A percentile compares a stretch with the other conserved stretches of the same genome.
These are phyloP conservation scores for Heliothis virescens DNA, from an alignment of 1,140 invertebrate species.

Conservation along the genomic window DNA sequence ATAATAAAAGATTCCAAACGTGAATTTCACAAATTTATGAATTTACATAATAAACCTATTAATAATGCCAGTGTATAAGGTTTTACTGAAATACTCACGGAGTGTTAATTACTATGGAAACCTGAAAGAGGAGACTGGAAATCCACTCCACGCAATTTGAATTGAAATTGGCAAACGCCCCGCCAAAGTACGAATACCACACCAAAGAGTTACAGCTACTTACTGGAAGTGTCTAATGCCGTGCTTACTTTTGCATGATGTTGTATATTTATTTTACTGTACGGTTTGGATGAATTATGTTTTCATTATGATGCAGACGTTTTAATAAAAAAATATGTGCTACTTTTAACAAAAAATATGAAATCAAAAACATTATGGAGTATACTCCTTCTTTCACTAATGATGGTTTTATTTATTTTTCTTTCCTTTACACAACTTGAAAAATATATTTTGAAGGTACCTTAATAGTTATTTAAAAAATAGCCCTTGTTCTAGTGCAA, in stretches of 20 bases:
- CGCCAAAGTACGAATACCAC: constrained; percentile 44
- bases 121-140: constrained; percentile 52
- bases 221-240: constrained; percentile 23
- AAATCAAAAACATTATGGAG: no score
- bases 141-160: constrained; percentile 56
- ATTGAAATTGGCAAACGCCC: constrained; percentile 58
- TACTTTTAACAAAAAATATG: background rate
- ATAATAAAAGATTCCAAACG: no score
- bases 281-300: no score
- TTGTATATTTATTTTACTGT: no score
- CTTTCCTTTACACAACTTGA: background rate
- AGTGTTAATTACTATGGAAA: constrained; percentile 56
- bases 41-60: background rate
- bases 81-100: constrained; percentile 7
- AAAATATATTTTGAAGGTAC: no score
- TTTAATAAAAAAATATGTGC: no score
- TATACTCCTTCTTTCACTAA: background rate
- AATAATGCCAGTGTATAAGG: background rate
- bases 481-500: no score
- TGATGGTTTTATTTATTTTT: background rate
- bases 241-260: no score
- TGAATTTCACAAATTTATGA: no score
- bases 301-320: no score
- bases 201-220: constrained; percentile 18
- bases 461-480: no score